These are phyloP conservation scores for Garrulus glandarius DNA, from an alignment of 2,797 vertebrate species.

Conservation along the genomic window DNA sequence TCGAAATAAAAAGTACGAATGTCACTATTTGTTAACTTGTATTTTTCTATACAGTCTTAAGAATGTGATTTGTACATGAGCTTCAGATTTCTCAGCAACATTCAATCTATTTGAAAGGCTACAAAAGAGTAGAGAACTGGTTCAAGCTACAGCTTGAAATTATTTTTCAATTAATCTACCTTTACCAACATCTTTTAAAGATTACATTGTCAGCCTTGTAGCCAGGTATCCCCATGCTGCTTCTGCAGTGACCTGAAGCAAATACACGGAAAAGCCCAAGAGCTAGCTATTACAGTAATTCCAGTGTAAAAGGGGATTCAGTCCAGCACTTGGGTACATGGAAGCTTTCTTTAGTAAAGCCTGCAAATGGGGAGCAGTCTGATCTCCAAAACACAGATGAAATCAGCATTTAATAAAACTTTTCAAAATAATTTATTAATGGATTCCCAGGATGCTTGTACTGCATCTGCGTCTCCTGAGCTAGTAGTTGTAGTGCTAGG, in stretches of 20 bases:
- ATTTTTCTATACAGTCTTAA: neutral
- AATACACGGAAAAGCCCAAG: neutral
- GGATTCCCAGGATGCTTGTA: neutral
- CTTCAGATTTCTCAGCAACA: neutral
- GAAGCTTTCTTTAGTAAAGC: neutral
- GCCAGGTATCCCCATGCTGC: neutral
- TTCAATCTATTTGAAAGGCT: neutral
- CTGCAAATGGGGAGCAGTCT: neutral
- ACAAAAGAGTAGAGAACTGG: neutral
- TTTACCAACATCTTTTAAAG: neutral
- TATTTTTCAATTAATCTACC: neutral
- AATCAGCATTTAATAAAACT: neutral
- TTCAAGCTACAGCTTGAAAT: neutral
- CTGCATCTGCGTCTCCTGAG: neutral
- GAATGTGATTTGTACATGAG: neutral
- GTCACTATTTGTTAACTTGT: neutral
- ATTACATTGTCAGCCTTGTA: neutral
- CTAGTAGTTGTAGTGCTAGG: neutral
- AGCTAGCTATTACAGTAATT: neutral
- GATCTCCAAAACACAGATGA: neutral
- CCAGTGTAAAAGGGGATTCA: neutral
- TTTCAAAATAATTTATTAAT: neutral
- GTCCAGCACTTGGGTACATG: neutral
- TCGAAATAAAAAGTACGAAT: constrained; percentile 16
- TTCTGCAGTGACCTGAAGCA: neutral